Conservation (phyloP, 2,113 vertebrate genomes). For the Paradoxurus hermaphroditus region DNA sequence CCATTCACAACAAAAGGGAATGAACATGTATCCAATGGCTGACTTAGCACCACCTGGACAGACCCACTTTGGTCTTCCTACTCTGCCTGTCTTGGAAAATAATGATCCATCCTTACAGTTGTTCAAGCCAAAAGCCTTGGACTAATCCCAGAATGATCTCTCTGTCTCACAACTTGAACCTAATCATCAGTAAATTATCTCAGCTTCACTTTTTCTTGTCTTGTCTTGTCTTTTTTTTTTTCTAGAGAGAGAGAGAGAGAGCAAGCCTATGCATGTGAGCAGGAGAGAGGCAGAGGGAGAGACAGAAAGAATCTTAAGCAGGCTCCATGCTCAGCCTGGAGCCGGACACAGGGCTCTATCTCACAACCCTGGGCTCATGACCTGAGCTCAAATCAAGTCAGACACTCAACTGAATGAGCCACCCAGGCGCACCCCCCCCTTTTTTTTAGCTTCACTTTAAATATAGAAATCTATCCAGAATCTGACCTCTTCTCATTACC, state of each 20-base stretch:
- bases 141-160: background rate
- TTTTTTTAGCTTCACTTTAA: background rate
- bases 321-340: too few relatives aligned
- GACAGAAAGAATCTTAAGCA: too few relatives aligned
- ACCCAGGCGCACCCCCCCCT: too few relatives aligned
- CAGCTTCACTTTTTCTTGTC: background rate
- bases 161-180: background rate
- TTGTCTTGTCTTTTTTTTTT: too few relatives aligned
- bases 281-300: too few relatives aligned
- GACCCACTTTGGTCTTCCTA: background rate
- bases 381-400: too few relatives aligned
- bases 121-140: background rate
- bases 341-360: too few relatives aligned
- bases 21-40: background rate
- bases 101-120: background rate
- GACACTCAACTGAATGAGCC: too few relatives aligned
- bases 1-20: conserved; percentile 1
- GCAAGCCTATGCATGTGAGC: too few relatives aligned
- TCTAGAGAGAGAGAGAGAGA: too few relatives aligned
- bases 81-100: background rate
- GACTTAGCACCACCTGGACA: background rate
- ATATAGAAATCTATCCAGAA: background rate
- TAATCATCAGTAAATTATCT: background rate
- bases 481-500: background rate
- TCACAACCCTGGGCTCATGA: too few relatives aligned